Conservation (phyloP, 2,888 invertebrate species). For the Tetragonisca angustula region DNA sequence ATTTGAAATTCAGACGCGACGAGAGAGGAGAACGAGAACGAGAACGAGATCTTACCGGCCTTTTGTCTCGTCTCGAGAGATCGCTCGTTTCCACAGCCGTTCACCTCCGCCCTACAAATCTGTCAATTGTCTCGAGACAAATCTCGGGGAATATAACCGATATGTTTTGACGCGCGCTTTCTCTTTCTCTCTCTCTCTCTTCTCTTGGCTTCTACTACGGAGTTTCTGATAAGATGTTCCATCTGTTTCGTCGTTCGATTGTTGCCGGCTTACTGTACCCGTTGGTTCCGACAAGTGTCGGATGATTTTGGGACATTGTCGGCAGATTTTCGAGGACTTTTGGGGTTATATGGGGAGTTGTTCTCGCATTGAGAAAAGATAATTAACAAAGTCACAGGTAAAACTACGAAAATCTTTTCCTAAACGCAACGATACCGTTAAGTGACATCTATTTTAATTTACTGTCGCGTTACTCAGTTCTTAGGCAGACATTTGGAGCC, state of each 20-base stretch:
- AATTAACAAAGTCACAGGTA: no score
- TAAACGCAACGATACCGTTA: no score
- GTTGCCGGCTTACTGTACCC: constrained; percentile 27
- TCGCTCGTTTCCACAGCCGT: constrained; percentile 61
- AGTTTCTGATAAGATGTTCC: not conserved
- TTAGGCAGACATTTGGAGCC: no score
- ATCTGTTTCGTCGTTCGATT: constrained; percentile 36
- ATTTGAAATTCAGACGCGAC: constrained; percentile 83
- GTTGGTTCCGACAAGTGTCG: constrained; percentile 17
- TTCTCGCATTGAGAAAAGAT: no score
- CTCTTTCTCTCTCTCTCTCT: not conserved
- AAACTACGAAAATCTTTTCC: no score
- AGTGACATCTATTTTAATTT: no score
- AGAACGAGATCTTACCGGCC: constrained; percentile 55
- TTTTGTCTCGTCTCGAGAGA: constrained; percentile 71
- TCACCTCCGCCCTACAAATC: constrained; percentile 80
- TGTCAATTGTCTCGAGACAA: constrained; percentile 83
- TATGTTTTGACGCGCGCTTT: constrained; percentile 61
- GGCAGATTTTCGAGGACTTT: not conserved
- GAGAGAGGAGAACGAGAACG: constrained; percentile 12
- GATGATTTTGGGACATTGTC: not conserved
- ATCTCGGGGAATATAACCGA: constrained; percentile 76
- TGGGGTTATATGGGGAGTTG: not conserved
- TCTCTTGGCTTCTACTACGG: not conserved
- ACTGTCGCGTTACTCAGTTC: no score